Evolutionary conservation across 2,113 vertebrate species (phyloP).

Genomic region (Salvator merianae): DNA sequence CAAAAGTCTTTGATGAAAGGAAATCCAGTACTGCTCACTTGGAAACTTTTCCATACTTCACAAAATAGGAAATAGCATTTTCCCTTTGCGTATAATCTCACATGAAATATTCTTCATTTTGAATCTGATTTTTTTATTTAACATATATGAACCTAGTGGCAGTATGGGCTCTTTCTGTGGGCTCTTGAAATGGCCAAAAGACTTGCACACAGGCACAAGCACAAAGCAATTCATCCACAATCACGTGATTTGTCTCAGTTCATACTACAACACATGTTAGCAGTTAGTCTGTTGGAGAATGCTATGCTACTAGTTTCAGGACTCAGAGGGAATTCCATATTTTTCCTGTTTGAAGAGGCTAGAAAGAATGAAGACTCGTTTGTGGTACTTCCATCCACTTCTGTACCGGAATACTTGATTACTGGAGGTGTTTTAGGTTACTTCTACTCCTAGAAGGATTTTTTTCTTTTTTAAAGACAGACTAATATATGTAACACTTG

Average conservation of each 20-base stretch:
- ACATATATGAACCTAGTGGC: no score
- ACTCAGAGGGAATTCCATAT: not conserved
- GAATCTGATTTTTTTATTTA: not conserved
- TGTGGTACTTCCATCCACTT: not conserved
- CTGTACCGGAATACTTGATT: not conserved
- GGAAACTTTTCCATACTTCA: not conserved
- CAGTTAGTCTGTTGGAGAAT: not conserved
- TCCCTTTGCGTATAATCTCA: not conserved
- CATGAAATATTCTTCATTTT: not conserved
- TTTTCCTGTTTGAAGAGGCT: not conserved
- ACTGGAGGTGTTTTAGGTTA: no score
- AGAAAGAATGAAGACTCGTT: not conserved
- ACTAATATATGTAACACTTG: no score
- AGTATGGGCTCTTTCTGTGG: not conserved
- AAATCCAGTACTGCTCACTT: not conserved
- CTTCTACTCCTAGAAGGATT: not conserved
- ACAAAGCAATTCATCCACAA: no score
- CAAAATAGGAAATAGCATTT: not conserved
- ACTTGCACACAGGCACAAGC: not conserved
- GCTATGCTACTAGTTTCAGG: not conserved
- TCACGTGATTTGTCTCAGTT: not conserved
- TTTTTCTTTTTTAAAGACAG: no score
- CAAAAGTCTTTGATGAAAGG: not conserved
- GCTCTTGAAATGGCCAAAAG: not conserved
- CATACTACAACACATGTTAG: not conserved